A percentile compares a stretch with the other conserved stretches of the same genome.
phyloP scores from a whole-genome alignment of 2,888 invertebrate species.

The Caenorhabditis angaria region DNA sequence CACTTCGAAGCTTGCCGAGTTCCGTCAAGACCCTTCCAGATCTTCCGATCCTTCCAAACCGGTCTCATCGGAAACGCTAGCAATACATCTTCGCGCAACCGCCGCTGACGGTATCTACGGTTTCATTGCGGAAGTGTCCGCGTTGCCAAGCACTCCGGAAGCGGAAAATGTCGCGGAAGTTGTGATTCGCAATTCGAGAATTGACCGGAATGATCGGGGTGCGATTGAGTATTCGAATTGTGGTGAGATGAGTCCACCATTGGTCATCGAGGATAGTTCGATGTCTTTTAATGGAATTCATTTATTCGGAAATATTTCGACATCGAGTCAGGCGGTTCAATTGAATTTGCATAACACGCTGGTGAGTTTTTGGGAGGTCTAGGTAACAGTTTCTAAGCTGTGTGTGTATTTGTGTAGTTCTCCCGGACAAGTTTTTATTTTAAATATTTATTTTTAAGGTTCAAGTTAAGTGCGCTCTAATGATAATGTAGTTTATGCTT shows the following conservation, averaged over 20 bases:
- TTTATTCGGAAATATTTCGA: slow-evolving; percentile 91
- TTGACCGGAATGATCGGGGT: slow-evolving; percentile 67
- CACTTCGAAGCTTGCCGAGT: slow-evolving; percentile 52
- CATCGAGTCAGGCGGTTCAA: slow-evolving; percentile 84
- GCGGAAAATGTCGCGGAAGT: slow-evolving; percentile 62
- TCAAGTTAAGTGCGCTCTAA: too few relatives aligned
- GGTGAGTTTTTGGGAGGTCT: slow-evolving; percentile 69
- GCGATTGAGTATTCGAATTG: slow-evolving; percentile 61
- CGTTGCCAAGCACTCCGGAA: slow-evolving; percentile 78
- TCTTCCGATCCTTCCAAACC: slow-evolving; percentile 34
- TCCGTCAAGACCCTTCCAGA: slow-evolving; percentile 19
- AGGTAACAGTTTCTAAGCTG: too few relatives aligned
- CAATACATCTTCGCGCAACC: slow-evolving; percentile 89
- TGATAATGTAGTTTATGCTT: too few relatives aligned
- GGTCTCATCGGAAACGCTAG: slow-evolving; percentile 75
- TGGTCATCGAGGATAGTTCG: slow-evolving; percentile 78
- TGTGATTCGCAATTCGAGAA: slow-evolving; percentile 53
- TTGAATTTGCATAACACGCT: slow-evolving; percentile 94
- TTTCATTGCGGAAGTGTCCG: slow-evolving; percentile 95
- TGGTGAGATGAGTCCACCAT: slow-evolving; percentile 55
- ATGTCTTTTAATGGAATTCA: slow-evolving; percentile 86
- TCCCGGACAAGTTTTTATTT: too few relatives aligned
- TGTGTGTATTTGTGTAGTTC: too few relatives aligned
- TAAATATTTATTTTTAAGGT: too few relatives aligned
- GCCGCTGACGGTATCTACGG: slow-evolving; percentile 93